Conservation (phyloP, 2,797 vertebrate species). For the Tokudaia muenninki region DNA sequence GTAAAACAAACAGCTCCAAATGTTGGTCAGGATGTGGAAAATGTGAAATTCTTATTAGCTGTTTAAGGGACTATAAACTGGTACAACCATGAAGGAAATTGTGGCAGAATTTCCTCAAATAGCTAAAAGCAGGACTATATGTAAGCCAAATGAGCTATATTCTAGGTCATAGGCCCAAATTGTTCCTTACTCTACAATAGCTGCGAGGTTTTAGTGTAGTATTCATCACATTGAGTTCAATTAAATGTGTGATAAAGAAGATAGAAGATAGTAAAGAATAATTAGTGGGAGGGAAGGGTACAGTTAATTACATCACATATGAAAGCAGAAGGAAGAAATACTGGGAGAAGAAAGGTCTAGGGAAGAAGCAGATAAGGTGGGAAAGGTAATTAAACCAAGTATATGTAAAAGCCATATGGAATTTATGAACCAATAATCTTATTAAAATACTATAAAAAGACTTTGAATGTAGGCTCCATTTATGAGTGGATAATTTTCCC, state of each 20-base stretch:
- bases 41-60: not conserved
- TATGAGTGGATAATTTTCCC: not conserved
- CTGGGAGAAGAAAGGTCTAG: not conserved
- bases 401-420: not conserved
- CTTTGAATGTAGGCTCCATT: not conserved
- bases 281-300: not conserved
- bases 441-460: not conserved
- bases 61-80: not conserved
- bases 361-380: not conserved
- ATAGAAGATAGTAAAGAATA: not conserved
- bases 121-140: too few species aligned
- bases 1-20: not conserved
- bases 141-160: too few species aligned
- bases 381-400: not conserved
- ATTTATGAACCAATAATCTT: not conserved
- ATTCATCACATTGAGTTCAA: not conserved
- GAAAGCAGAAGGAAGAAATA: not conserved
- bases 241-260: too few species aligned
- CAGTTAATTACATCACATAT: too few species aligned
- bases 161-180: not conserved
- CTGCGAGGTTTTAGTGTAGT: not conserved
- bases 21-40: not conserved
- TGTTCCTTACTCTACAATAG: too few species aligned
- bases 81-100: not conserved
- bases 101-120: not conserved